Conservation (phyloP, 2,797 vertebrate species). For the Clarias platycephalus region DNA sequence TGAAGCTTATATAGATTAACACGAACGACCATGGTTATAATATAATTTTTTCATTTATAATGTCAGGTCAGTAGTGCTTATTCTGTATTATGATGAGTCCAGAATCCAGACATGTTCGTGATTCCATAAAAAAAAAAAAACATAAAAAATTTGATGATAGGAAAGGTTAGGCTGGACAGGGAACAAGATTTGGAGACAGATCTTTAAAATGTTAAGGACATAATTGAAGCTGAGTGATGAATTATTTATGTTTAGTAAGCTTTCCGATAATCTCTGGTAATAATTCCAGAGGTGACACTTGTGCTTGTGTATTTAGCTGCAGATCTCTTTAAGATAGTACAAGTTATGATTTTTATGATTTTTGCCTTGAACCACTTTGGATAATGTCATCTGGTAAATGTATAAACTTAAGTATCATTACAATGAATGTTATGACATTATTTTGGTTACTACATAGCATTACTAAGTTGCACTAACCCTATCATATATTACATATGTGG, state of each 20-base stretch:
- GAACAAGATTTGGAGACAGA: neutral
- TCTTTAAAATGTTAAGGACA: neutral
- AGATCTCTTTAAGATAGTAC: neutral
- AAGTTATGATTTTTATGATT: neutral
- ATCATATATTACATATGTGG: constrained; percentile 22
- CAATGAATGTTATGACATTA: neutral
- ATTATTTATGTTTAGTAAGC: neutral
- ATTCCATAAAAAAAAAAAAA: neutral
- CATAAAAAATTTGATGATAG: neutral
- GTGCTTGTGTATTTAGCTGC: neutral
- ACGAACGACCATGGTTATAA: neutral
- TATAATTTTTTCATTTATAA: neutral
- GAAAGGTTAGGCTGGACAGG: neutral
- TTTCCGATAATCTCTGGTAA: neutral
- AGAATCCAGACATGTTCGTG: neutral
- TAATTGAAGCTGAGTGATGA: neutral
- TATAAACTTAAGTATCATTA: constrained; percentile 1
- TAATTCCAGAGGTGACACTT: constrained; percentile 8
- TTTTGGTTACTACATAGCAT: constrained; percentile 10
- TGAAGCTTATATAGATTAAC: neutral
- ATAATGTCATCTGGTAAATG: constrained; percentile 17
- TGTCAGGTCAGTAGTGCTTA: neutral
- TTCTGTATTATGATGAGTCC: neutral
- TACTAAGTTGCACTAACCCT: neutral
- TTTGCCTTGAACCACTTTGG: neutral